These are phyloP conservation scores for Lepus oiostolus DNA, from an alignment of 2,797 vertebrate genomes.

Conservation along the genomic window DNA sequence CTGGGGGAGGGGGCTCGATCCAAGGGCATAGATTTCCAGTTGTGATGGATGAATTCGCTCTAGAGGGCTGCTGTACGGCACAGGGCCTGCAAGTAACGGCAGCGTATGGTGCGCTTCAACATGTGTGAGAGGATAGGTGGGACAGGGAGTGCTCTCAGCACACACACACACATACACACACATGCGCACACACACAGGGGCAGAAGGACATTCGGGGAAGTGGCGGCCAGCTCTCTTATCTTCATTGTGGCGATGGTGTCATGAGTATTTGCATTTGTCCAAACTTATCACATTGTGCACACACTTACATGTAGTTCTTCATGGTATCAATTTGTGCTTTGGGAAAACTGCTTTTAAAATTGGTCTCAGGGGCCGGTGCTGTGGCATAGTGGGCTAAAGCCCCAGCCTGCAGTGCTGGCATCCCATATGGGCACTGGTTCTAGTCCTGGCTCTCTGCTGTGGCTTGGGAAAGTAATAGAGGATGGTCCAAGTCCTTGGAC, in stretches of 20 bases:
- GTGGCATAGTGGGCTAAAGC: no score
- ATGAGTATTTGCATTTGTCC: neutral
- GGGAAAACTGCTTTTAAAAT: no score
- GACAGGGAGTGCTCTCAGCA: neutral
- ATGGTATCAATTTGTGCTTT: neutral
- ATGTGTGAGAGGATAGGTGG: neutral
- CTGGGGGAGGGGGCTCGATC: neutral
- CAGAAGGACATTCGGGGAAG: neutral
- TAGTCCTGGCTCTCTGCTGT: no score
- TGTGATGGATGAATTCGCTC: neutral
- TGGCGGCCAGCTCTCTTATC: neutral
- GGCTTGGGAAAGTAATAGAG: no score
- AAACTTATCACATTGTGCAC: neutral
- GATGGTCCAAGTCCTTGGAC: no score
- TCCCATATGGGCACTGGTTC: no score
- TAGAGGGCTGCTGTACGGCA: neutral
- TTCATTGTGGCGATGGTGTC: neutral
- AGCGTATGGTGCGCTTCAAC: neutral
- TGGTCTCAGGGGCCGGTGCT: no score
- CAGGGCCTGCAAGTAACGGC: neutral
- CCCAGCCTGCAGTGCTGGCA: no score
- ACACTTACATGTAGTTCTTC: neutral
- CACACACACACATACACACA: neutral
- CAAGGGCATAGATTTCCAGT: rapidly evolving
- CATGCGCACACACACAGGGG: neutral